Percentiles rank a stretch among this genome's conserved stretches.
Conservation (phyloP, 2,797 vertebrate genomes). For the Syndactyla subalaris region DNA sequence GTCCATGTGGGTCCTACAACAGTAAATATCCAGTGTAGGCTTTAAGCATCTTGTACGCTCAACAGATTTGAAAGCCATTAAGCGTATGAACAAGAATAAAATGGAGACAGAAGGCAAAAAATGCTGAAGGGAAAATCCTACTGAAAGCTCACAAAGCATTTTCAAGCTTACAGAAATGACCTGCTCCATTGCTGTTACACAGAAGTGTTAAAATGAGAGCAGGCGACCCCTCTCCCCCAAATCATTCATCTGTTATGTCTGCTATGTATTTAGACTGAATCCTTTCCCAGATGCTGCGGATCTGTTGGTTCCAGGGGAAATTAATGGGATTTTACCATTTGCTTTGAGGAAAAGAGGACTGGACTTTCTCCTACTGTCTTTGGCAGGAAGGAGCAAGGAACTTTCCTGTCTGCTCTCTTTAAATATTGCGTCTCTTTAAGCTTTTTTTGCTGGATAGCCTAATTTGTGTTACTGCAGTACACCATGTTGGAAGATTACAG, state of each 20-base stretch:
- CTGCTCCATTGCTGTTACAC: not conserved
- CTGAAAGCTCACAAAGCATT: conserved; percentile 31
- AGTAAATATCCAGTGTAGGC: not conserved
- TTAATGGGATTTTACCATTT: conserved; percentile 59
- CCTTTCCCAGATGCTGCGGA: not conserved
- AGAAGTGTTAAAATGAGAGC: conserved; percentile 50
- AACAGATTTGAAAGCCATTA: conserved; percentile 51
- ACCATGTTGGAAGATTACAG: conserved; percentile 20
- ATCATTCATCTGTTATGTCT: conserved; percentile 25
- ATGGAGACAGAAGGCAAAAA: conserved; percentile 25
- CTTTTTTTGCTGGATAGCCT: conserved; percentile 11
- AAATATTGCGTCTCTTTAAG: conserved; percentile 9
- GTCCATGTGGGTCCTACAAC: not conserved
- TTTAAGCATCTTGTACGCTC: not conserved
- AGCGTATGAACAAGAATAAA: not conserved
- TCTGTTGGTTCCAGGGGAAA: conserved; percentile 43
- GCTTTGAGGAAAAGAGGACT: conserved; percentile 29
- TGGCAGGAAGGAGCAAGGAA: conserved; percentile 31
- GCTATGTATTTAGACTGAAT: not conserved
- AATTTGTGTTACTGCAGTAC: conserved; percentile 21
- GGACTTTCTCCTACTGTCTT: conserved; percentile 41
- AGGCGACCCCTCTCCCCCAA: not conserved
- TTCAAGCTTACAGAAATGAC: not conserved
- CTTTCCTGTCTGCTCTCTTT: conserved; percentile 34
- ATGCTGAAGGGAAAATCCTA: conserved; percentile 11